Percentiles rank a stretch among this genome's conserved stretches.
Conservation (phyloP, 2,888 invertebrate species). For the Metallyticus violacea region DNA sequence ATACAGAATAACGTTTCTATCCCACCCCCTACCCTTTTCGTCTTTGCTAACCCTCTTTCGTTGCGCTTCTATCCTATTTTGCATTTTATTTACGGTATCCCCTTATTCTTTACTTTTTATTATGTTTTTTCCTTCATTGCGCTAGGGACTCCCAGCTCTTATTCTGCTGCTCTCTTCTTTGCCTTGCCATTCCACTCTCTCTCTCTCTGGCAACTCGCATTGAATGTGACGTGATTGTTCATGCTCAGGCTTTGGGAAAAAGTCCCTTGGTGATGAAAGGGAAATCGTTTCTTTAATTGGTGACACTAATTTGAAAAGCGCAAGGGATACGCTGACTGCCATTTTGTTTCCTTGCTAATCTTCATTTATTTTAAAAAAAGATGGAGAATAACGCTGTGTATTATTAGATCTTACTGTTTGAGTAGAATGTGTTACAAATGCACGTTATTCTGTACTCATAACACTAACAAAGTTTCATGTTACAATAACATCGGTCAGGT, state of each 20-base stretch:
- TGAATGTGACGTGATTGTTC: neutral
- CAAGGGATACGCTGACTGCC: too few species aligned
- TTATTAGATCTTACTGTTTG: too few species aligned
- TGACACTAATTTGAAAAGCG: too few species aligned
- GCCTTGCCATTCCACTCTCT: neutral
- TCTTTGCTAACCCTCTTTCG: conserved; percentile 17
- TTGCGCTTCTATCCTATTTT: conserved; percentile 20
- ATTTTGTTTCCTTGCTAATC: neutral
- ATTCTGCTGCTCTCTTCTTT: neutral
- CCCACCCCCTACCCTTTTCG: conserved; percentile 7
- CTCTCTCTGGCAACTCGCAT: too few species aligned
- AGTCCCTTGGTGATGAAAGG: neutral
- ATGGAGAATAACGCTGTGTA: neutral
- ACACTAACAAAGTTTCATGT: too few species aligned
- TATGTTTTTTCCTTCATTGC: neutral
- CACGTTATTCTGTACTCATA: too few species aligned
- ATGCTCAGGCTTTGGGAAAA: neutral
- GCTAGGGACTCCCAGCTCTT: neutral
- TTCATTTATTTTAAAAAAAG: neutral
- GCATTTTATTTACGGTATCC: conserved; percentile 24
- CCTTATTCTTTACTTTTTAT: conserved; percentile 25
- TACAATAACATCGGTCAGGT: too few species aligned
- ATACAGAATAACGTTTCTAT: conserved; percentile 25
- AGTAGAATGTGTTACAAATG: too few species aligned
- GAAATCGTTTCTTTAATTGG: neutral